Evolutionary conservation across 2,797 vertebrate genomes (phyloP), one percentile per base, ranked within the genome.

Genomic region (Tiaroga cobitis): DNA sequence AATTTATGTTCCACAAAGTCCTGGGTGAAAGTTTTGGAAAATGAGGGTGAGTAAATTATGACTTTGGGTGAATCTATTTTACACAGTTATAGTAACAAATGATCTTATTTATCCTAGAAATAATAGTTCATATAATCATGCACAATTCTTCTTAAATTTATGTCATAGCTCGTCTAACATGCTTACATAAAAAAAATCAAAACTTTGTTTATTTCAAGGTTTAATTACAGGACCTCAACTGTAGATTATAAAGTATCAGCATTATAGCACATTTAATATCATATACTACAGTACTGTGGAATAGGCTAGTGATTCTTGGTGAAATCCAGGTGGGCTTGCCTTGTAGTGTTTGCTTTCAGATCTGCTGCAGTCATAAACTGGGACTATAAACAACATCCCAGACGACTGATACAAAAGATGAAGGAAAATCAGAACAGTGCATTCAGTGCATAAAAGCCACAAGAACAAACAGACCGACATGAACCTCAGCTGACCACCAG

Each of bases 381-480:
- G 26, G 15, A 41, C n/a, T 29, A 41, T 18, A 5, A 26, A 41
- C 56, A 78, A 29, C 76, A 29, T 41, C 5, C 37, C 4, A n/a
- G 37, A 43, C 0, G 37, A 61, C 37, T 41, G 7, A 41, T 61
- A 61, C 34, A 63, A 29, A 51, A 43, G 56, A 26, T 63, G 37
- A 63, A 63, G 37, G 76, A 29, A 78, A 63, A 63, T 61, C 56
- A 78, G 75, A 78, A 19, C 24, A 63, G 76, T 29, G 37, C 37
- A 29, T 61, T 78, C 76, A 41, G 34, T 43, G 37, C 56, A 78
- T 19, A 29, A 32, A 63, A 63, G 54, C 37, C 43, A 39, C 56
- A 63, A 78, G 76, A 78, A 78, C 76, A 43, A 26, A 16, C 34
- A 41, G 63, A 63, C 24, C 2, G 56, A 78, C 76, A 78, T 63